These are phyloP conservation scores for Pollenia labialis DNA, from an alignment of 2,888 invertebrate species.

Conservation along the genomic window DNA sequence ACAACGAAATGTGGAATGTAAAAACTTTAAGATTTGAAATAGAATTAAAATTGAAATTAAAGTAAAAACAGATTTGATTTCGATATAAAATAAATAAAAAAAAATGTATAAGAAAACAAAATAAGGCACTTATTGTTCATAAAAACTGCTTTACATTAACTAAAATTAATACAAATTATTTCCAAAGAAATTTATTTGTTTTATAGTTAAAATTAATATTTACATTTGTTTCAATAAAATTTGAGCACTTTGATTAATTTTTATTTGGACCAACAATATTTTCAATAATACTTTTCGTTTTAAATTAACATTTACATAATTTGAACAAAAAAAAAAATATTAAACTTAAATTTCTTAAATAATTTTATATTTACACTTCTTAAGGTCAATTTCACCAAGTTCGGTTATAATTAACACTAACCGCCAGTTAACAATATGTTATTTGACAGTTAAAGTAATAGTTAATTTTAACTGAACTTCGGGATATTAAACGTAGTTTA, in stretches of 20 bases:
- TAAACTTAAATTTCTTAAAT: slow-evolving; percentile 45
- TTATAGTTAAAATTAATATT: slow-evolving; percentile 39
- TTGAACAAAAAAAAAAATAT: slow-evolving; percentile 29
- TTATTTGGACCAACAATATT: slow-evolving; percentile 62
- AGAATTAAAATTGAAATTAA: slow-evolving; percentile 15
- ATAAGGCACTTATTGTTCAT: slow-evolving; percentile 52
- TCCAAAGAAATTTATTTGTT: slow-evolving; percentile 23
- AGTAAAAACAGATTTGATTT: not conserved
- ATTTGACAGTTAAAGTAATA: too few species aligned
- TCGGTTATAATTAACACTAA: too few species aligned
- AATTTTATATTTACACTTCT: slow-evolving; percentile 46
- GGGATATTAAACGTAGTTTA: too few species aligned
- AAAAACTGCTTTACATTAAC: slow-evolving; percentile 18
- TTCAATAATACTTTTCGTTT: slow-evolving; percentile 67
- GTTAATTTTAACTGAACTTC: too few species aligned
- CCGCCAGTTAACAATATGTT: too few species aligned
- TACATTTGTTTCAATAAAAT: slow-evolving; percentile 64
- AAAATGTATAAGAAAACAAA: slow-evolving; percentile 19
- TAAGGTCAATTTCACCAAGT: too few species aligned
- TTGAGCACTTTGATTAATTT: slow-evolving; percentile 65
- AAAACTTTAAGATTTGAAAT: slow-evolving; percentile 29
- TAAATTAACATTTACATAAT: slow-evolving; percentile 2
- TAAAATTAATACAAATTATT: too few species aligned
- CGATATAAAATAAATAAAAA: not conserved
- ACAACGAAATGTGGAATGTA: slow-evolving; percentile 57